Conservation (phyloP, 2,113 vertebrate genomes). For the Crotophaga sulcirostris region DNA sequence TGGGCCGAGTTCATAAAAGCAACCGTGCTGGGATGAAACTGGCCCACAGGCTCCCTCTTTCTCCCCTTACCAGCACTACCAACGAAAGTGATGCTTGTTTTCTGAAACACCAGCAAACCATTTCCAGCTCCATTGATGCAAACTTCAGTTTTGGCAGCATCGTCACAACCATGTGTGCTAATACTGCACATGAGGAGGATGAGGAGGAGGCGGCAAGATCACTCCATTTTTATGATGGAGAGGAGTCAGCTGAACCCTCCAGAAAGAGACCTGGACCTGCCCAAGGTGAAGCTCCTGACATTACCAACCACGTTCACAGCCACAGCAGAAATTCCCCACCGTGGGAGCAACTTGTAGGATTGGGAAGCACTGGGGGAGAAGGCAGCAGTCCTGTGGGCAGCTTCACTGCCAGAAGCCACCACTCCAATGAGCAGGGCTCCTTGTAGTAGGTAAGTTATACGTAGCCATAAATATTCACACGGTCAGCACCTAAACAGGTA, state of each 20-base stretch:
- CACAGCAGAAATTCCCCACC: neutral
- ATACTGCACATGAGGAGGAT: neutral
- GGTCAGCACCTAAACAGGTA: neutral
- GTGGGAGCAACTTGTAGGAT: rapidly evolving
- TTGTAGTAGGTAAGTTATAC: rapidly evolving
- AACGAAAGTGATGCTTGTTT: neutral
- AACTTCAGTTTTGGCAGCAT: neutral
- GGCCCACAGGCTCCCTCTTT: neutral
- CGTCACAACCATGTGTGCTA: rapidly evolving
- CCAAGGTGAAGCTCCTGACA: rapidly evolving
- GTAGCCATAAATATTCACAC: neutral
- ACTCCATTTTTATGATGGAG: neutral
- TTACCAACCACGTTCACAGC: rapidly evolving
- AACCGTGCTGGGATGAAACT: neutral
- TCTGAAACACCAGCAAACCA: neutral
- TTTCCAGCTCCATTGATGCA: neutral
- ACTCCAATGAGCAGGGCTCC: neutral
- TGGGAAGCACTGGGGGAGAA: rapidly evolving
- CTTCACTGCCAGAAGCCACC: neutral
- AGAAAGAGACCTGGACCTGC: neutral
- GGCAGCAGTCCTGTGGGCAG: neutral
- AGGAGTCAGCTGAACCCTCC: neutral
- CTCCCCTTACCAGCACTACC: neutral
- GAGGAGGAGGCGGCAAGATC: neutral
- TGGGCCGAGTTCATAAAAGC: neutral